Base-by-base conservation (phyloP, 2,888 invertebrate species). In the Aspidiotus destructor region DNA sequence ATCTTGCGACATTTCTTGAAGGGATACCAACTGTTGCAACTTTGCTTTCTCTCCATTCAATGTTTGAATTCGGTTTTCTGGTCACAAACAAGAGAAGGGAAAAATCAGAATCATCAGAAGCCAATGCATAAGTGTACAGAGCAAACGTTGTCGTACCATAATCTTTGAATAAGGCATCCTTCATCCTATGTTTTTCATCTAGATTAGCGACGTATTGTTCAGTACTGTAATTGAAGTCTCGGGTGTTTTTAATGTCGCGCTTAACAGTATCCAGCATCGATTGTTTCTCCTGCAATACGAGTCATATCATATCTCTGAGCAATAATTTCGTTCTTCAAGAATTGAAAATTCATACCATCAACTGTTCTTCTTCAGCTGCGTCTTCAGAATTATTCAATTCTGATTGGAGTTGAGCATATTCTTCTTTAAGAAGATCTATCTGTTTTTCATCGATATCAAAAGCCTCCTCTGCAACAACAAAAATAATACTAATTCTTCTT, bases 381-480 rank as follows among this genome's bases (percentile, higher is more conserved):
- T 71, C 71, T 62, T 41, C 44, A 9, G 68, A 15, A 53, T 53
- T 57, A 60, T 62, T 58, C 10, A 71, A 17, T 61, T 71, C 65
- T 41, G 60, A 62, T 54, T 70, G 68, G 15, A 62, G 15, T 17
- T 60, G 44, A 52, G 40, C 40, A 17, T 70, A 53, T 58, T 70
- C 68, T 40, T 60, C 10, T 10, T 65, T 55, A 28, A 71, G 58
- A 11, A 54, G 54, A 13, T 17, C 53, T 53, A 68, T 63, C 41
- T 42, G 62, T 28, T 16, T 41, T 17, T 71, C 71, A 65, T 71
- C 68, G 16, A 71, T 16, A 28, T 63, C 64, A 10, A 71, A 55
- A 17, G 48, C 68, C 16, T 54, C 58, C 54, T 71, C 71, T 71
- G 52, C 15, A 69, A 64, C 8, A 41, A 42, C 44, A 17, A 44